phyloP scores from a whole-genome alignment of 2,888 invertebrate species.

The Mactromeris polynyma region DNA sequence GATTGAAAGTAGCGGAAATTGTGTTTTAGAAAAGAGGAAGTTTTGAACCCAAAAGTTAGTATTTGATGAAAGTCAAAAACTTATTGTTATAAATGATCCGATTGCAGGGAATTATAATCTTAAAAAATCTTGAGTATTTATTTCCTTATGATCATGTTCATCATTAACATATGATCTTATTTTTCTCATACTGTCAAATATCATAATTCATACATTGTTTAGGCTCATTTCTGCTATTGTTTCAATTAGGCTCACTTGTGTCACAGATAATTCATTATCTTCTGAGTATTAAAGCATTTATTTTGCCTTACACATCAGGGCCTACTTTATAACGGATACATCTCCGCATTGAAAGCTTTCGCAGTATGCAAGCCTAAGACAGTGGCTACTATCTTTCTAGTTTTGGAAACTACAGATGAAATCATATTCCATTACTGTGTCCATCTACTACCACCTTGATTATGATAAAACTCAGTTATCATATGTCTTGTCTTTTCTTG shows the following conservation, averaged over 20 bases:
- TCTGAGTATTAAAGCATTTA: not conserved
- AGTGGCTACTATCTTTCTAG: not conserved
- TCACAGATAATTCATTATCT: not conserved
- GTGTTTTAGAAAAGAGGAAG: not conserved
- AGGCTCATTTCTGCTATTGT: not conserved
- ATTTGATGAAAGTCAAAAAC: not conserved
- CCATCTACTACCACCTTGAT: not conserved
- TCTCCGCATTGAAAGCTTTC: not conserved
- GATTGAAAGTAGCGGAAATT: not conserved
- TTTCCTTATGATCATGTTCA: not conserved
- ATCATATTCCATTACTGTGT: not conserved
- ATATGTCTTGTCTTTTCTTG: not conserved
- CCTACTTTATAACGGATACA: not conserved
- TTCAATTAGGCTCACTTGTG: not conserved
- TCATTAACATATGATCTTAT: not conserved
- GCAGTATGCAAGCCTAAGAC: not conserved
- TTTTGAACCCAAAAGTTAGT: not conserved
- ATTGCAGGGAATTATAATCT: slow-evolving; percentile 6
- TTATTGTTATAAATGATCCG: not conserved
- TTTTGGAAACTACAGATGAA: not conserved
- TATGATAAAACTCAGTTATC: not conserved
- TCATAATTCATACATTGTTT: not conserved
- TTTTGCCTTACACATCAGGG: not conserved
- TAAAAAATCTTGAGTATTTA: not conserved
- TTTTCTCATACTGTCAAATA: not conserved